Evolutionary conservation across 2,113 vertebrate genomes (phyloP), one percentile per base, ranked within the genome.

Genomic region (Ceyx cyanopectus): DNA sequence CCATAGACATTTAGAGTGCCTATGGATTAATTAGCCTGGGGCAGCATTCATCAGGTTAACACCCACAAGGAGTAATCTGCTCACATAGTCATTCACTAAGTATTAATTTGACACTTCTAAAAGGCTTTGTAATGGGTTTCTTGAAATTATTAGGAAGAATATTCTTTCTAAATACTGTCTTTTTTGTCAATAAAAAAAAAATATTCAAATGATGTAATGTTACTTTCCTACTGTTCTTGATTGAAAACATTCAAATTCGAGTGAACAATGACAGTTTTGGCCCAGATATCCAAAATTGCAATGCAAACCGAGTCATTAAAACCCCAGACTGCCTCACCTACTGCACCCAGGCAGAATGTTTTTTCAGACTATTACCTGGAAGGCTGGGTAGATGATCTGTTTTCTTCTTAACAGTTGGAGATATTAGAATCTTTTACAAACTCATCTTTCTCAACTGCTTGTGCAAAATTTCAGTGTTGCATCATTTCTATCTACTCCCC

Each of bases 401-500:
- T 65, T 72, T 69, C 22, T 48, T 74, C 7, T 34, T 87, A 87
- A 66, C 2, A 0, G 3, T 43, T 54, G 30, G 24, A 85, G 43
- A 30, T 22, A 34, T 0, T 54, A 34, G 13, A 75, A 60, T 45
- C 1, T 46, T 70, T 91, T 83, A 45, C 14, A 32, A 74, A 81
- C 4, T 80, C 9, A 9, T 43, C 4, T 57, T 21, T 62, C 32
- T 32, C 23, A 66, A 11, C 2, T 4, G 2, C 24, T 73, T 53
- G 3, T 34, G 6, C 18, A 75, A 34, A 50, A 67, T 63, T 26
- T 51, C 18, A 0, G 0, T 1, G 0, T 34, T 63, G 12, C 17
- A 19, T 20, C 29, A 12, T 62, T 87, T 81, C 16, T 46, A 14
- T 27, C 65, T 53, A 14, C 12, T 65, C 12, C 7, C 10, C 5